These are phyloP conservation scores for Hemiscyllium ocellatum DNA, from an alignment of 2,113 vertebrate genomes.

Conservation along the genomic window DNA sequence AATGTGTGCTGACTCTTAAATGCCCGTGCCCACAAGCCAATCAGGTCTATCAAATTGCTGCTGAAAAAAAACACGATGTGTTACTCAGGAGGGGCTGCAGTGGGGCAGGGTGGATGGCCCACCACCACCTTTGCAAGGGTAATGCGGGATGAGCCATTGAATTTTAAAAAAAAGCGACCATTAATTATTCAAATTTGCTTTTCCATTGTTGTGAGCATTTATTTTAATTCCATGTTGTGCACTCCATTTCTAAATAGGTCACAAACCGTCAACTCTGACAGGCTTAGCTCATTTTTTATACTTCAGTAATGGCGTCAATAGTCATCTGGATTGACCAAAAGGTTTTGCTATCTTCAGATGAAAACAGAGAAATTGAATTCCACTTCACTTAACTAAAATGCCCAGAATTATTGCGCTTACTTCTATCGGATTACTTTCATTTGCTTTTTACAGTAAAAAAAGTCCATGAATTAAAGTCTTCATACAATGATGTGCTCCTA, in stretches of 20 bases:
- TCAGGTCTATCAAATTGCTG: too few relatives aligned
- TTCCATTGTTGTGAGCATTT: neutral
- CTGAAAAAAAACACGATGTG: too few relatives aligned
- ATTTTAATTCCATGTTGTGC: neutral
- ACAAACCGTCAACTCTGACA: neutral
- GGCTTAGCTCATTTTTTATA: neutral
- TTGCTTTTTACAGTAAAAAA: neutral
- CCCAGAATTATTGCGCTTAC: neutral
- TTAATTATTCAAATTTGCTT: neutral
- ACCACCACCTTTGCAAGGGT: too few relatives aligned
- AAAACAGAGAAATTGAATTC: neutral
- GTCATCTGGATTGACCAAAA: neutral
- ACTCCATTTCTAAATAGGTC: neutral
- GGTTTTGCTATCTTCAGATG: neutral
- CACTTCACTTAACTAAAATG: neutral
- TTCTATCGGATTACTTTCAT: neutral
- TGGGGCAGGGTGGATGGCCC: too few relatives aligned
- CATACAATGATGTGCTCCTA: neutral
- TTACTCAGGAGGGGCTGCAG: too few relatives aligned
- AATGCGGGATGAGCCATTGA: too few relatives aligned
- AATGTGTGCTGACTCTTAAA: too few relatives aligned
- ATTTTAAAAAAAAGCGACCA: too few relatives aligned
- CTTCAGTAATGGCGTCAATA: neutral
- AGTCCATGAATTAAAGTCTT: neutral
- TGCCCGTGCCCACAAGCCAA: too few relatives aligned